These are phyloP conservation scores for Incurvaria masculella DNA, from an alignment of 2,888 invertebrate species.

Conservation along the genomic window DNA sequence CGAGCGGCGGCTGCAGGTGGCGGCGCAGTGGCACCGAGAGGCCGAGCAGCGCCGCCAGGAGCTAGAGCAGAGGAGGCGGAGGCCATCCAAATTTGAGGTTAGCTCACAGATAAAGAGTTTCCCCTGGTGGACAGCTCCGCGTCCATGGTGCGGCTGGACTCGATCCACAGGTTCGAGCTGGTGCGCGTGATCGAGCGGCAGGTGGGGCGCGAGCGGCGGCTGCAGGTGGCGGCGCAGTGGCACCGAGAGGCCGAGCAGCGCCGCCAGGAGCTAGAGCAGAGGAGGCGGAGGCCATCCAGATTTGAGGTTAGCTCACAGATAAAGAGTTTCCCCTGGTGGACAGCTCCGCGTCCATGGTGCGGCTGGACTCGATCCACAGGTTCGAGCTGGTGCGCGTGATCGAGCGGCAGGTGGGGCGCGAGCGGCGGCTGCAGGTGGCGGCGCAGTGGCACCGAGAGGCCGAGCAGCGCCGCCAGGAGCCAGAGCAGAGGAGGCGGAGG, in stretches of 20 bases:
- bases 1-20: constrained; percentile 74
- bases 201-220: constrained; percentile 77
- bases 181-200: constrained; percentile 85
- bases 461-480: constrained; percentile 53
- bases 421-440: constrained; percentile 73
- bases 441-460: constrained; percentile 76
- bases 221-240: constrained; percentile 76
- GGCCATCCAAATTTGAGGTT: constrained; percentile 77
- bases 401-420: constrained; percentile 82
- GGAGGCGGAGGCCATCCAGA: constrained; percentile 67
- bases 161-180: constrained; percentile 86
- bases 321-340: constrained; percentile 98
- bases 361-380: constrained; percentile 92
- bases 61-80: constrained; percentile 54
- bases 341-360: constrained; percentile 83
- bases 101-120: no score
- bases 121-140: constrained; percentile 92
- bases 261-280: constrained; percentile 53
- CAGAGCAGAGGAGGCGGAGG: constrained; percentile 57
- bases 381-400: constrained; percentile 85
- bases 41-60: constrained; percentile 59
- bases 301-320: no score
- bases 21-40: constrained; percentile 73
- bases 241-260: constrained; percentile 66
- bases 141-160: constrained; percentile 92